phyloP scores from a whole-genome alignment of 2,113 vertebrate genomes.

The Acrocephalus arundinaceus region DNA sequence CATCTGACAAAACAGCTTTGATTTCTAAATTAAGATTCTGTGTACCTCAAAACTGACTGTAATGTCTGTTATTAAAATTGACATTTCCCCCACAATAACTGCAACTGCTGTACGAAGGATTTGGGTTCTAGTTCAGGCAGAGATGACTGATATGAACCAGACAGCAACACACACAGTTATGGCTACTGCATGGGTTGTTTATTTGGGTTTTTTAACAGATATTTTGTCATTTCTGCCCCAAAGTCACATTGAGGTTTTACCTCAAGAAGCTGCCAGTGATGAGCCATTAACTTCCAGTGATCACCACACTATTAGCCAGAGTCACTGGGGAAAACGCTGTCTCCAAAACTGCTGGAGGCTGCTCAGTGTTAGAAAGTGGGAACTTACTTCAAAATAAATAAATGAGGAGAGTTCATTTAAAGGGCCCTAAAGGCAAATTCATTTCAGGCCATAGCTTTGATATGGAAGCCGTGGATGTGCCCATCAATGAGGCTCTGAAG shows the following conservation, averaged over 20 bases:
- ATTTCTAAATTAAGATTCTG: neutral
- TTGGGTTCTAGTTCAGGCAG: neutral
- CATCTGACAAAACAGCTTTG: neutral
- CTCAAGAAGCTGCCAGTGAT: neutral
- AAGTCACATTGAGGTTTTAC: neutral
- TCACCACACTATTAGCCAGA: neutral
- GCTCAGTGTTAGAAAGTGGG: slow-evolving; percentile 20
- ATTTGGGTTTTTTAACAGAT: neutral
- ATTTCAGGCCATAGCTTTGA: neutral
- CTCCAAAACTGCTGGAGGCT: slow-evolving; percentile 9
- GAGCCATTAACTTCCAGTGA: slow-evolving; percentile 7
- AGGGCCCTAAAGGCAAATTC: slow-evolving; percentile 31
- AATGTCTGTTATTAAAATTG: neutral
- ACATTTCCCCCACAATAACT: neutral
- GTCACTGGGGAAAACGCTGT: neutral
- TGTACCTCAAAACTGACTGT: neutral
- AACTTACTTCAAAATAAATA: slow-evolving; percentile 34
- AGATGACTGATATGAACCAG: neutral
- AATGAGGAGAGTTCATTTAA: slow-evolving; percentile 28
- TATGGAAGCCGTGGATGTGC: neutral
- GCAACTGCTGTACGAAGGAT: accelerated
- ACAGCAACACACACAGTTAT: neutral
- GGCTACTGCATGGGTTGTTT: neutral
- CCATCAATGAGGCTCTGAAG: slow-evolving; percentile 26
- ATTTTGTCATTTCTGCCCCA: neutral